Percentiles rank a stretch among this genome's conserved stretches.
Evolutionary conservation across 1,140 invertebrate species (phyloP).

Genomic region (Pristionchus pacificus): DNA sequence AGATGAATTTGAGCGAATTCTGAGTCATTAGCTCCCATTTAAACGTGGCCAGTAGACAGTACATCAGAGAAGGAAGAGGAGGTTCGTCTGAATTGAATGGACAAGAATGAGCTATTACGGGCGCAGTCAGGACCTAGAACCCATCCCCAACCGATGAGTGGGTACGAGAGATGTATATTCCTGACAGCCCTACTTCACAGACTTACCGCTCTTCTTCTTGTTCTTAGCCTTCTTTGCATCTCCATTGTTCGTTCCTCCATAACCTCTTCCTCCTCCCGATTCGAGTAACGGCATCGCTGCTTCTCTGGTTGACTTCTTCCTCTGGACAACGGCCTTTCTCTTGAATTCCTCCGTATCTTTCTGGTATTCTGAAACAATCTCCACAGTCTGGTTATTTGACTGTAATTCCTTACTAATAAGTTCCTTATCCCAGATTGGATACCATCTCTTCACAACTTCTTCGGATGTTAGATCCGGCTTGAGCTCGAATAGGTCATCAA

Average conservation of each 20-base stretch:
- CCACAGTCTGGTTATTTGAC: neutral
- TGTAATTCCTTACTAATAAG: neutral
- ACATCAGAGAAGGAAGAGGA: slow-evolving; percentile 28
- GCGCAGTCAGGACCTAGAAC: too few relatives aligned
- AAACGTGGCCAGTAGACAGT: slow-evolving; percentile 25
- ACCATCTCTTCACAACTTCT: slow-evolving; percentile 24
- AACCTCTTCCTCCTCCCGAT: neutral
- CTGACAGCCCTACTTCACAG: too few relatives aligned
- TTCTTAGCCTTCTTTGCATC: neutral
- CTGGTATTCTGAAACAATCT: neutral
- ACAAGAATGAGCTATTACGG: too few relatives aligned
- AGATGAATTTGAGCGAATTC: slow-evolving; percentile 29
- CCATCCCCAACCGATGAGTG: too few relatives aligned
- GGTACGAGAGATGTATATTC: too few relatives aligned
- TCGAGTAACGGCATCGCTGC: slow-evolving; percentile 9
- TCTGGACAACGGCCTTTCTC: too few relatives aligned
- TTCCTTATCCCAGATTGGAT: slow-evolving; percentile 22
- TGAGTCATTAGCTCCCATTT: slow-evolving; percentile 32
- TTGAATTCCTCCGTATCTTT: neutral
- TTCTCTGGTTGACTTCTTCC: neutral
- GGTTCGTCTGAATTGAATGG: too few relatives aligned
- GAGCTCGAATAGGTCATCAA: slow-evolving; percentile 34
- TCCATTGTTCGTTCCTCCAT: slow-evolving; percentile 26
- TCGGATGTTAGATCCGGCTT: slow-evolving; percentile 24
- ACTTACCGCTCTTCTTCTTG: neutral